phyloP scores from a whole-genome alignment of 2,888 invertebrate genomes.

The Nephrotoma flavescens region DNA sequence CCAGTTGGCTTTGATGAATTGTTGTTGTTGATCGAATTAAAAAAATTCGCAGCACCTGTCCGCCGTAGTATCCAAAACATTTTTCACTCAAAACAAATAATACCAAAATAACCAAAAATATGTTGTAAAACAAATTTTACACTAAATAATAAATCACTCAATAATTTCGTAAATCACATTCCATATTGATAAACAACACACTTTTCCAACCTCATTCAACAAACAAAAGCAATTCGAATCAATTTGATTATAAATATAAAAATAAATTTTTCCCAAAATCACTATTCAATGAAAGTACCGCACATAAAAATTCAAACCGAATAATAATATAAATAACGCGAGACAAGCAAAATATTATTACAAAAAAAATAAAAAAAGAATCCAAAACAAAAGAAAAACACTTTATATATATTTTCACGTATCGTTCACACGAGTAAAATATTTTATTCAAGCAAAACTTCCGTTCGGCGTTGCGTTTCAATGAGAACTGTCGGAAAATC shows the following conservation, averaged over 20 bases:
- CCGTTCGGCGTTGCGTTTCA: background rate
- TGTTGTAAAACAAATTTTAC: background rate
- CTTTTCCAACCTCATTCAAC: background rate
- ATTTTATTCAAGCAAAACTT: background rate
- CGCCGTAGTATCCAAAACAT: slow-evolving; percentile 12
- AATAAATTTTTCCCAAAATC: background rate
- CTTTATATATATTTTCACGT: background rate
- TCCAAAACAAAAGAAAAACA: background rate
- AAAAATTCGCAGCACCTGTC: slow-evolving; percentile 11
- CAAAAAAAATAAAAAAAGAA: background rate
- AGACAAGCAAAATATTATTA: background rate
- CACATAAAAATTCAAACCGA: background rate
- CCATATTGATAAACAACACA: background rate
- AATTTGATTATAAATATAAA: background rate
- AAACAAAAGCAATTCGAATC: background rate
- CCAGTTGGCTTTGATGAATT: slow-evolving; percentile 7
- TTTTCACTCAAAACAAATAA: background rate
- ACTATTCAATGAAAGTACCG: background rate
- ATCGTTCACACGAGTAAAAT: background rate
- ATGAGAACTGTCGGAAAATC: background rate
- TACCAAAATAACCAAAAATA: background rate
- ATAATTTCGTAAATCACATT: background rate
- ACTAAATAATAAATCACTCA: background rate
- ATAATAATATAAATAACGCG: background rate
- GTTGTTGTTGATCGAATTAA: slow-evolving; percentile 12